Evolutionary conservation across 1,140 invertebrate genomes (phyloP), one percentile per base, ranked within the genome.

Genomic region (Drosophila obscura): DNA sequence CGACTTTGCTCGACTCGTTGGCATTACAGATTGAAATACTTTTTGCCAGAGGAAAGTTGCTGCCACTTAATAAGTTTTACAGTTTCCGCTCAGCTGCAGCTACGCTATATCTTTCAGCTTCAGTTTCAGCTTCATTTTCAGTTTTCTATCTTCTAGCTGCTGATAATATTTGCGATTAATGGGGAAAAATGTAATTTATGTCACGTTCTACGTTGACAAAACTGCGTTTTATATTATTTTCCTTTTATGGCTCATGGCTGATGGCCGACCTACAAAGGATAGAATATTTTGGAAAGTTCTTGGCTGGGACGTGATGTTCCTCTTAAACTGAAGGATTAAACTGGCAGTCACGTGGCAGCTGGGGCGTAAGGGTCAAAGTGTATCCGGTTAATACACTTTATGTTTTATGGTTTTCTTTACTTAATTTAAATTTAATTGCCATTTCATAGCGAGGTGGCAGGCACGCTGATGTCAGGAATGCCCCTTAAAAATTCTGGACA

Each of bases 1-100:
- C 51, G 75, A 83, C 67, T 77, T 58, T 57, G 77, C 62, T 71
- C 72, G 61, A 52, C 52, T 73, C 46, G 51, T 45, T 19, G 19
- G 45, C 19, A 31, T 39, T 80, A 78, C 57, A 83, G 80, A 83
- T 83, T 80, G 76, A 80, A 83, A 84, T 83, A 84, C 77, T 84
- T 80, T 84, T 67, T 52, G 59, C 45, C 44, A 39, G 63, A 16
- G 28, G 15, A 69, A 69, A 69, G 52, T 71, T 69, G 45, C 51
- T 39, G 35, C 0, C 16, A 58, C 44, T 15, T 58, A 39, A 58
- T 50, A 71, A 76, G 78, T 83, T 82, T 53, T 22, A 5, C 41
- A 68, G 39, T 73, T 62, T 61, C 11, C 41, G 48, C 71, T 45
- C 63, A 67, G 63, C 8, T 31, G 31, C 31, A 31, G 31, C 31